These are phyloP conservation scores for Heliconius ethilla DNA, from an alignment of 2,888 invertebrate species.

Conservation along the genomic window DNA sequence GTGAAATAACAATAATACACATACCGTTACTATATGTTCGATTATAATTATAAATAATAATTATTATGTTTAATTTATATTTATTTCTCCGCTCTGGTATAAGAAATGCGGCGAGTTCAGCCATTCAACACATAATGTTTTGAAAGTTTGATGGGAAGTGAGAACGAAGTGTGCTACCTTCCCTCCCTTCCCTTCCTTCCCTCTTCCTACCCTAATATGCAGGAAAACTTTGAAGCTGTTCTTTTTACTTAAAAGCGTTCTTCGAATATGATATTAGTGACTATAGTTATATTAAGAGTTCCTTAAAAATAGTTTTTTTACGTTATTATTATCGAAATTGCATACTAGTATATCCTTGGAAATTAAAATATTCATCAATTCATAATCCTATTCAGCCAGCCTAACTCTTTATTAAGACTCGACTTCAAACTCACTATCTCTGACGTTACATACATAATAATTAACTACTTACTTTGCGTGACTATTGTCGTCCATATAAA, in stretches of 20 bases:
- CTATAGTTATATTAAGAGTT: no score
- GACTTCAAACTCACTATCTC: background rate
- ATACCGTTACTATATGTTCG: background rate
- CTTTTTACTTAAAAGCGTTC: background rate
- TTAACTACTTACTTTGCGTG: background rate
- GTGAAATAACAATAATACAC: slow-evolving; percentile 21
- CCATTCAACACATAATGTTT: background rate
- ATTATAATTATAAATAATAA: background rate
- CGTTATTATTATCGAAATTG: no score
- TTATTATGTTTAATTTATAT: background rate
- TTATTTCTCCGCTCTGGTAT: background rate
- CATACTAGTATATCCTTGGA: no score
- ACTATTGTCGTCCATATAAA: slow-evolving; percentile 8
- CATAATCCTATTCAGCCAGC: background rate
- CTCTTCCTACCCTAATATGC: no score
- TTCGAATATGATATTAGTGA: no score
- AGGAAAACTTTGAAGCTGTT: background rate
- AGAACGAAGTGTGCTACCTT: background rate
- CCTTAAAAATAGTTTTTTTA: no score
- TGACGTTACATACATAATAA: slow-evolving; percentile 3
- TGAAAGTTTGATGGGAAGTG: background rate
- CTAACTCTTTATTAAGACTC: background rate
- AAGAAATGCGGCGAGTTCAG: background rate
- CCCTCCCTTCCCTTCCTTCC: background rate
- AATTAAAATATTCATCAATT: background rate